These are phyloP conservation scores for Strigamia transsilvanica DNA, from an alignment of 2,888 invertebrate species.

Conservation along the genomic window DNA sequence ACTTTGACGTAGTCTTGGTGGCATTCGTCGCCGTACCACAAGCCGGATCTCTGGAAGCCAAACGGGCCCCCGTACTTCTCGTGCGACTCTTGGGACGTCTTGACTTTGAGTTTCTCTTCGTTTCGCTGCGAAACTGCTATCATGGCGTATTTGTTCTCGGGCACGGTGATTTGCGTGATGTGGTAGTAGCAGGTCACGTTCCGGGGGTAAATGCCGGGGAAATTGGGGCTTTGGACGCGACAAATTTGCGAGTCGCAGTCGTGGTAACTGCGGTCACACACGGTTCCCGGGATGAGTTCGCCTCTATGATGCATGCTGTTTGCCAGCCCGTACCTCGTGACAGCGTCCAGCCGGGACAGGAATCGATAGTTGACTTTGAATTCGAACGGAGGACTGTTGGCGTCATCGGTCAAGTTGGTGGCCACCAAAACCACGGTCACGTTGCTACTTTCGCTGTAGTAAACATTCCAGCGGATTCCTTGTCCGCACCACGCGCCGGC, in stretches of 20 bases:
- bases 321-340: constrained; percentile 78
- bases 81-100: constrained; percentile 62
- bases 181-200: constrained; percentile 91
- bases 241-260: constrained; percentile 76
- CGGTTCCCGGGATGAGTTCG: constrained; percentile 77
- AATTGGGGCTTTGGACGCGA: constrained; percentile 87
- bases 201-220: constrained; percentile 86
- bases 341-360: constrained; percentile 71
- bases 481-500: constrained; percentile 85
- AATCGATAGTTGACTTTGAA: constrained; percentile 86
- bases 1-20: constrained; percentile 80
- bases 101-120: constrained; percentile 77
- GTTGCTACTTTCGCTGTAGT: constrained; percentile 82
- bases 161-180: constrained; percentile 82
- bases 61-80: constrained; percentile 55
- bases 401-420: constrained; percentile 29
- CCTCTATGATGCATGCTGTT: constrained; percentile 80
- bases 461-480: constrained; percentile 84
- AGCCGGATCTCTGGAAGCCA: constrained; percentile 52
- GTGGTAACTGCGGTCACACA: constrained; percentile 81
- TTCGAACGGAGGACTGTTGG: constrained; percentile 58
- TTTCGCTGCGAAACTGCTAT: constrained; percentile 79
- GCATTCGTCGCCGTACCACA: constrained; percentile 55
- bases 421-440: constrained; percentile 73
- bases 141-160: constrained; percentile 80